A percentile compares a stretch with the other conserved stretches of the same genome.
Conservation (phyloP, 2,797 vertebrate genomes). For the Glossophaga mutica region DNA sequence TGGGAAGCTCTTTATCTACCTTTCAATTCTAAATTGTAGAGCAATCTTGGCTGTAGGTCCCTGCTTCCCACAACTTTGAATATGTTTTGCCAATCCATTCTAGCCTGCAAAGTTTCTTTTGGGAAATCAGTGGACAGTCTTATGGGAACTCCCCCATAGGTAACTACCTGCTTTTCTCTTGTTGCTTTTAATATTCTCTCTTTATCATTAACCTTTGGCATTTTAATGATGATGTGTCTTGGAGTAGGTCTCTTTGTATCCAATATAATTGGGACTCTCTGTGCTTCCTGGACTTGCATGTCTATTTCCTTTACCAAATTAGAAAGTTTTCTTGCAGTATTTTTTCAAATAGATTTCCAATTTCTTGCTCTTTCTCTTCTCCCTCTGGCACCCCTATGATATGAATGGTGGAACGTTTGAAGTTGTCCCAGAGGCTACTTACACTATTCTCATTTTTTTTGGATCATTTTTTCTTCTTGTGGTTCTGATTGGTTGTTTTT, state of each 20-base stretch:
- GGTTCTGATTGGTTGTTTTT: background rate
- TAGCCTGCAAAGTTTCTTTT: background rate
- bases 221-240: background rate
- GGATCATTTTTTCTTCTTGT: background rate
- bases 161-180: background rate
- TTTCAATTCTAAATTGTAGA: background rate
- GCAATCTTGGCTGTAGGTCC: background rate
- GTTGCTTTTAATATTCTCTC: background rate
- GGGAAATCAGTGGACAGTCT: background rate
- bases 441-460: background rate
- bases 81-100: background rate
- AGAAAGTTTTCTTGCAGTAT: background rate
- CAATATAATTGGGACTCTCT: background rate
- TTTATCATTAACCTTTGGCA: background rate
- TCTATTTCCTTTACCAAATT: background rate
- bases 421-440: background rate
- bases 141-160: background rate
- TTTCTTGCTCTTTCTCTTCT: background rate
- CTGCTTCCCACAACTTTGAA: background rate
- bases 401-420: background rate
- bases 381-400: background rate
- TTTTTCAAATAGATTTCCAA: background rate
- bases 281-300: background rate
- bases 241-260: background rate
- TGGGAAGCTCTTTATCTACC: background rate